These are phyloP conservation scores for Lepisosteus osseus DNA, from an alignment of 2,113 vertebrate species.

Conservation along the genomic window DNA sequence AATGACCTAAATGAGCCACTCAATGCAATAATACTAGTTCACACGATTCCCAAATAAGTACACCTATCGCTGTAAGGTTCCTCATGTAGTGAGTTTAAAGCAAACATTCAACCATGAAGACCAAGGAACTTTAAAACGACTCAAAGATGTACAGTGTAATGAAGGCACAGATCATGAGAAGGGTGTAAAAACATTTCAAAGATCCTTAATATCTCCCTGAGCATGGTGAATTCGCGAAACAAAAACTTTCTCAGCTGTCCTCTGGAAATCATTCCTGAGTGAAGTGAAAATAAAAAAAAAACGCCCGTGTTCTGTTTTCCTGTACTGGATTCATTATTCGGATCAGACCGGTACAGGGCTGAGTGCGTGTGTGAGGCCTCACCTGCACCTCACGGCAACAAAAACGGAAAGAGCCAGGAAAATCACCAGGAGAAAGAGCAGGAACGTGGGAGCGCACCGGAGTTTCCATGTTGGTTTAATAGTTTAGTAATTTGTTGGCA, in stretches of 20 bases:
- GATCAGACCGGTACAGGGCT: neutral
- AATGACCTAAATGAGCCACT: too few species aligned
- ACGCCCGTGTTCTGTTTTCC: neutral
- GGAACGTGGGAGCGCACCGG: conserved; percentile 41
- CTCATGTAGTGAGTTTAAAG: too few species aligned
- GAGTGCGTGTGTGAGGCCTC: conserved; percentile 14
- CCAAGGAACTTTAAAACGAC: too few species aligned
- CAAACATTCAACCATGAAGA: too few species aligned
- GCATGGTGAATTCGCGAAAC: neutral
- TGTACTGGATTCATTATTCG: neutral
- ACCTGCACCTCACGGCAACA: conserved; percentile 23
- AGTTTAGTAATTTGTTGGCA: conserved; percentile 83
- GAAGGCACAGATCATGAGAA: too few species aligned
- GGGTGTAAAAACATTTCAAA: too few species aligned
- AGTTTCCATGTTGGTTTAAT: conserved; percentile 80
- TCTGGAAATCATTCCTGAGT: neutral
- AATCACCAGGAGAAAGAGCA: conserved; percentile 53
- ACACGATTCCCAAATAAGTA: too few species aligned
- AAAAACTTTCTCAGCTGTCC: neutral
- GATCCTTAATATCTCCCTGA: too few species aligned
- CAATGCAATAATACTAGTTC: too few species aligned
- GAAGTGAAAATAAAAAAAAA: neutral
- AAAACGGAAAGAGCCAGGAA: conserved; percentile 36
- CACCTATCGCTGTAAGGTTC: too few species aligned
- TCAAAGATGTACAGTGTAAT: too few species aligned